These are phyloP conservation scores for Todiramphus chloris DNA, from an alignment of 2,113 vertebrate species.

Conservation along the genomic window DNA sequence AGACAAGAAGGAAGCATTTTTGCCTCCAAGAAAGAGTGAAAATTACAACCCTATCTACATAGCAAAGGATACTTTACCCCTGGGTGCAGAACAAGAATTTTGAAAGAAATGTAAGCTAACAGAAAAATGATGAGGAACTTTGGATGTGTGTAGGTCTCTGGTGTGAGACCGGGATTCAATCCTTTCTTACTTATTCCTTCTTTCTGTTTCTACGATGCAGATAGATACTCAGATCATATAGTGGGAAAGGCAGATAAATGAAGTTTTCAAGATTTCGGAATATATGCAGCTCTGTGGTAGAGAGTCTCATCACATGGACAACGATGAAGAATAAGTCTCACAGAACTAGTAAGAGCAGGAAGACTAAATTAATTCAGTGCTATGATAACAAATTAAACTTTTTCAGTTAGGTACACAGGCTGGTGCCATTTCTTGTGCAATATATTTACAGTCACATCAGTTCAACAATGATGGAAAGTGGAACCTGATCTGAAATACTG, in stretches of 20 bases:
- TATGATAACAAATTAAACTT: not conserved
- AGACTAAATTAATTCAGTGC: not conserved
- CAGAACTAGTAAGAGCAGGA: not conserved
- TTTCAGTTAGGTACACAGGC: not conserved
- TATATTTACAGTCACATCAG: not conserved
- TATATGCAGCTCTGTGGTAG: not conserved
- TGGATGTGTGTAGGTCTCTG: not conserved
- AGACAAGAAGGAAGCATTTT: constrained; percentile 47
- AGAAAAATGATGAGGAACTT: constrained; percentile 48
- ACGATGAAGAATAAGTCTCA: not conserved
- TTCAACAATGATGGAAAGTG: not conserved
- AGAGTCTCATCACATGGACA: not conserved
- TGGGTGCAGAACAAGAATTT: constrained; percentile 17
- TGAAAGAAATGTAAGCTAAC: constrained; percentile 20
- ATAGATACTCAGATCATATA: not conserved
- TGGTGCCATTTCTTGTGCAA: not conserved
- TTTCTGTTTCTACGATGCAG: constrained; percentile 10
- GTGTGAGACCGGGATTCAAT: not conserved
- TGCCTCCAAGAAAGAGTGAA: constrained; percentile 67
- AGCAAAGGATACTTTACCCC: constrained; percentile 58
- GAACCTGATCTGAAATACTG: not conserved
- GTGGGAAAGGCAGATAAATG: constrained; percentile 29
- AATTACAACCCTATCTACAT: constrained; percentile 67
- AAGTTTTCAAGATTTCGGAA: not conserved
- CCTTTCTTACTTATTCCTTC: constrained; percentile 17